A percentile compares a stretch with the other conserved stretches of the same genome.
Conservation (phyloP, 2,113 vertebrate species). For the Gobiocypris rarus region DNA sequence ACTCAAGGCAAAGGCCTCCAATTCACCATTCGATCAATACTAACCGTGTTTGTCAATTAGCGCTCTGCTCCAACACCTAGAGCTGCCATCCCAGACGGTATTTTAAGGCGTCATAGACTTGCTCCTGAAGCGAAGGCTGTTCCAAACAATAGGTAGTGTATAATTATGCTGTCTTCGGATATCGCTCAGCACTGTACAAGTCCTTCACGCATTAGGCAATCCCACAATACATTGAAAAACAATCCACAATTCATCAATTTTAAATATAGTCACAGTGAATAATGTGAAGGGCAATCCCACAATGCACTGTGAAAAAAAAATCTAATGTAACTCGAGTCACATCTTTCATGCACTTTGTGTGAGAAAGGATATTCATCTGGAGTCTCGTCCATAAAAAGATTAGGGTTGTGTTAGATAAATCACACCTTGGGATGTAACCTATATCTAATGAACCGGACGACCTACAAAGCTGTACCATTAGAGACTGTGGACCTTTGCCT, state of each 20-base stretch:
- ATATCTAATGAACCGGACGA: not conserved
- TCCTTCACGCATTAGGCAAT: not conserved
- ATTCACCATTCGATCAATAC: slow-evolving; percentile 31
- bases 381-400: not conserved
- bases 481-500: not conserved
- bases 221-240: not conserved
- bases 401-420: not conserved
- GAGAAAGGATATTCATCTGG: not conserved
- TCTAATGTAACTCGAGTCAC: not conserved
- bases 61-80: not conserved
- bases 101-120: slow-evolving; percentile 11
- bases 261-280: slow-evolving; percentile 1
- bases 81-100: not conserved
- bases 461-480: not conserved
- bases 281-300: not conserved
- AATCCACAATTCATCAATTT: slow-evolving; percentile 12
- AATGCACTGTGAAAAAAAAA: not conserved
- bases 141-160: not conserved
- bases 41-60: slow-evolving; percentile 28
- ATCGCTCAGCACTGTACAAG: not conserved
- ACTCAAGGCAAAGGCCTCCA: not conserved
- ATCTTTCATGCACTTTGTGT: slow-evolving; percentile 5
- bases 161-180: slow-evolving; percentile 26
- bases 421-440: not conserved
- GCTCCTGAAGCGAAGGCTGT: slow-evolving; percentile 11